Base-by-base conservation (phyloP, 2,113 vertebrate genomes). In the Aplodontia rufa region DNA sequence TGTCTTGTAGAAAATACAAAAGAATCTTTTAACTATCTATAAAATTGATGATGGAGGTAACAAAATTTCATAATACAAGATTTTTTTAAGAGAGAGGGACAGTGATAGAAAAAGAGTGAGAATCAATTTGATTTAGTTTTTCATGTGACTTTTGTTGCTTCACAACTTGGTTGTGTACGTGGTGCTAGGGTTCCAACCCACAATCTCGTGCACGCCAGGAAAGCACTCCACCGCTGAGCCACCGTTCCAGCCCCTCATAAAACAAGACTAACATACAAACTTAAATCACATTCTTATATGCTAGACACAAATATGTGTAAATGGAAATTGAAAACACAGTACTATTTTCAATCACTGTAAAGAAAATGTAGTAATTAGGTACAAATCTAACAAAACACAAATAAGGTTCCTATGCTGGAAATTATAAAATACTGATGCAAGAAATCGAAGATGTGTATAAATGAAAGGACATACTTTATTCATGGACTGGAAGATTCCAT, bases 391-490 rank as follows among this genome's bases (percentile, higher is more conserved):
- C 42, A 91, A 88, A 90, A 74, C 58, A 20, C 40, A 32, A 19
- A 79, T 26, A 53, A 9, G 60, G 80, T 91, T 60, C 80, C 53
- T 84, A 42, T 60, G 19, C 40, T 84, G 53, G 76, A 87, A 91
- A 66, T 45, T 79, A 91, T 72, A 37, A 91, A 87, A 74, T 68
- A 19, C 55, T 60, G 24, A 87, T 80, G 32, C 17, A 68, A 75
- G 49, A 78, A 79, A 68, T 93, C 11, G 92, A 89, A 81, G 9
- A 58, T 42, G 22, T 69, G 86, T 90, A 81, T 76, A 75, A 80
- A 88, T 66, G n/a, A 12, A 26, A 37, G 84, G 47, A 68, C 7
- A 68, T 47, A 55, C 17, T 17, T 83, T 74, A 47, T 86, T 76
- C 32, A 53, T 5, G 26, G 42, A 69, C 42, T 60, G 47, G 49